A percentile compares a stretch with the other conserved stretches of the same genome.
Conservation (phyloP, 1,140 invertebrate species). For the Orussus abietinus region DNA sequence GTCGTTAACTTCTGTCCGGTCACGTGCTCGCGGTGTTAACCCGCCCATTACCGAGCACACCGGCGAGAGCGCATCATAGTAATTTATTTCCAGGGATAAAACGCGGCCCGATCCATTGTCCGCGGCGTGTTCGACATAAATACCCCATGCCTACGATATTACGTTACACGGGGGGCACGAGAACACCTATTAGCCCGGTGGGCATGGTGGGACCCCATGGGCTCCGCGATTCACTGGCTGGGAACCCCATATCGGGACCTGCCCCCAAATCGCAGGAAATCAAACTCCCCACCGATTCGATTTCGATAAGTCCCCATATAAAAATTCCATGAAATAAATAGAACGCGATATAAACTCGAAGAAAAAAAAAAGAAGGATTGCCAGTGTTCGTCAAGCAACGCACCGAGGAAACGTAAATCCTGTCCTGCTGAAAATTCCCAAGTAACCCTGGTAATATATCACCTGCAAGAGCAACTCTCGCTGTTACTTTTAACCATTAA, state of each 20-base stretch:
- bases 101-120: conserved; percentile 17
- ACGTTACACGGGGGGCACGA: conserved; percentile 17
- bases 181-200: conserved; percentile 26
- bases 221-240: conserved; percentile 28
- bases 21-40: conserved; percentile 40
- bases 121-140: conserved; percentile 23
- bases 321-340: too few species aligned
- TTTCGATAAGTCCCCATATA: too few species aligned
- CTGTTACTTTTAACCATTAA: too few species aligned
- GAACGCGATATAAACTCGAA: not conserved
- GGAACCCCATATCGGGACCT: too few species aligned
- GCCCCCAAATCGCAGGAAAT: too few species aligned
- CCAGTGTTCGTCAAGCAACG: too few species aligned
- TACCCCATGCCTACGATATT: conserved; percentile 25
- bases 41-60: conserved; percentile 30
- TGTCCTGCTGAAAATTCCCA: too few species aligned
- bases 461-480: too few species aligned
- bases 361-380: not conserved
- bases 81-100: conserved; percentile 37
- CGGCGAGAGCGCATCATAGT: conserved; percentile 24
- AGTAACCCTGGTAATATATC: too few species aligned
- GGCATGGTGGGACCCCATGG: conserved; percentile 35
- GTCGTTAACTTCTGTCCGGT: conserved; percentile 42
- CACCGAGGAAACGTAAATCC: too few species aligned
- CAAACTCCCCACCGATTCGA: too few species aligned